Percentiles rank a stretch among this genome's conserved stretches.
These are phyloP conservation scores for Lycaena phlaeas DNA, from an alignment of 2,888 invertebrate species.

Conservation along the genomic window DNA sequence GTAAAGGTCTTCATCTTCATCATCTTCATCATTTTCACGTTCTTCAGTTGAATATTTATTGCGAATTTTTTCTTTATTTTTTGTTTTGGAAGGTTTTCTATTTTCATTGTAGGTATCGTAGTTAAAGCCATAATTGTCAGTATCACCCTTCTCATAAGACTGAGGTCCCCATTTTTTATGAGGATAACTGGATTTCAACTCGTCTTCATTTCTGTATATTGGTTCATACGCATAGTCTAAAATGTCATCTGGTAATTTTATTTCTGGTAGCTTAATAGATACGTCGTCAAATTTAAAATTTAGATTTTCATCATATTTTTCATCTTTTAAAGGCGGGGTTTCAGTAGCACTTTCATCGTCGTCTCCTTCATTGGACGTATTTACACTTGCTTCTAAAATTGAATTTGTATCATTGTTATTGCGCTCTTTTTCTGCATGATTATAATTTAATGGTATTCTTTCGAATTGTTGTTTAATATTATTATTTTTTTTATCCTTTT, in stretches of 20 bases:
- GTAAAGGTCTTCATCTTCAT: constrained; percentile 47
- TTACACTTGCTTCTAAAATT: not conserved
- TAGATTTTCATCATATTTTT: constrained; percentile 47
- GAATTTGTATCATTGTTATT: not conserved
- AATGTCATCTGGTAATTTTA: constrained; percentile 60
- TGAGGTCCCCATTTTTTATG: constrained; percentile 1
- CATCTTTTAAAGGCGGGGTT: constrained; percentile 18
- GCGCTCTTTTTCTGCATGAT: constrained; percentile 31
- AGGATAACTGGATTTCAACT: constrained; percentile 6
- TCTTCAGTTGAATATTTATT: not conserved
- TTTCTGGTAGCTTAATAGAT: constrained; percentile 57
- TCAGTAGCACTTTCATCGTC: constrained; percentile 14
- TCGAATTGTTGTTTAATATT: constrained; percentile 61
- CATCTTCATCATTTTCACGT: constrained; percentile 17
- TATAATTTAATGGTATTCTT: constrained; percentile 58
- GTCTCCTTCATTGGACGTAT: constrained; percentile 10
- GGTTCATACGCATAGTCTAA: constrained; percentile 41
- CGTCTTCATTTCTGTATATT: constrained; percentile 23
- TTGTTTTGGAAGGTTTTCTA: constrained; percentile 1
- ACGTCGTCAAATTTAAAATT: constrained; percentile 55
- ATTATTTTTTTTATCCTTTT: constrained; percentile 26
- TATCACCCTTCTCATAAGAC: not conserved
- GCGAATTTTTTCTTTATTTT: constrained; percentile 1
- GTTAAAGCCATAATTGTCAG: not conserved
- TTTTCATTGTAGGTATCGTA: not conserved